phyloP scores from a whole-genome alignment of 2,113 vertebrate genomes.

The Amphiprion ocellaris region DNA sequence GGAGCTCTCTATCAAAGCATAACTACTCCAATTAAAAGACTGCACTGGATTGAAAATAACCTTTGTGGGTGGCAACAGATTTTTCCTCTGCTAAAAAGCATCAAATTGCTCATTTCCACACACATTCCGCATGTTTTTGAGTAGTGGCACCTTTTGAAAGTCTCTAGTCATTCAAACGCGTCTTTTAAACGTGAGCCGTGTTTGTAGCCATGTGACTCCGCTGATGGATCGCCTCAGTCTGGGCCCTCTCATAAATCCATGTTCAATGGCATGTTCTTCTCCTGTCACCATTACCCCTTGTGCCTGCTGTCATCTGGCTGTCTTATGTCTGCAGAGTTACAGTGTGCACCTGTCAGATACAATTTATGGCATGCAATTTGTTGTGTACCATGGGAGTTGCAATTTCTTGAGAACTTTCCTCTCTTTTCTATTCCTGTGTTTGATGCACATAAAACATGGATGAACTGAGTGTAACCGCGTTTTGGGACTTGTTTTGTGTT shows the following conservation, averaged over 20 bases:
- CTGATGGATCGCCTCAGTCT: constrained; percentile 71
- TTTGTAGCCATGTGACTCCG: constrained; percentile 55
- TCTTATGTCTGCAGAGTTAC: constrained; percentile 78
- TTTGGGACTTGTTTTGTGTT: constrained; percentile 22
- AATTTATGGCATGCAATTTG: constrained; percentile 79
- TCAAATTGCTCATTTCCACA: constrained; percentile 57
- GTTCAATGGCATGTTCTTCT: constrained; percentile 74
- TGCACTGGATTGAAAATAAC: constrained; percentile 41
- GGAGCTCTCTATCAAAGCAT: constrained; percentile 66
- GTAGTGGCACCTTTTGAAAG: constrained; percentile 26
- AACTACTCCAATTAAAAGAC: constrained; percentile 72
- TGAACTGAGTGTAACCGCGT: neutral
- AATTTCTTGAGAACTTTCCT: constrained; percentile 58
- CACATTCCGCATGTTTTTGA: constrained; percentile 24
- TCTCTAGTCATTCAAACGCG: constrained; percentile 36
- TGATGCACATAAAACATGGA: constrained; percentile 43
- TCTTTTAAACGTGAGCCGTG: constrained; percentile 42
- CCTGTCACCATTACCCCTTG: constrained; percentile 77
- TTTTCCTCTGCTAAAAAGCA: constrained; percentile 49
- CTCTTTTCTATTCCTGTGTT: constrained; percentile 5
- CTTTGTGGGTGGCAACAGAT: constrained; percentile 58
- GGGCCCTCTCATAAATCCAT: constrained; percentile 74
- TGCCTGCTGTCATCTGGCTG: constrained; percentile 74
- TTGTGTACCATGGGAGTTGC: constrained; percentile 67
- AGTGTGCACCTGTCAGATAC: constrained; percentile 74